phyloP scores from a whole-genome alignment of 1,140 invertebrate genomes.

The Mycetomoellerius zeteki region DNA sequence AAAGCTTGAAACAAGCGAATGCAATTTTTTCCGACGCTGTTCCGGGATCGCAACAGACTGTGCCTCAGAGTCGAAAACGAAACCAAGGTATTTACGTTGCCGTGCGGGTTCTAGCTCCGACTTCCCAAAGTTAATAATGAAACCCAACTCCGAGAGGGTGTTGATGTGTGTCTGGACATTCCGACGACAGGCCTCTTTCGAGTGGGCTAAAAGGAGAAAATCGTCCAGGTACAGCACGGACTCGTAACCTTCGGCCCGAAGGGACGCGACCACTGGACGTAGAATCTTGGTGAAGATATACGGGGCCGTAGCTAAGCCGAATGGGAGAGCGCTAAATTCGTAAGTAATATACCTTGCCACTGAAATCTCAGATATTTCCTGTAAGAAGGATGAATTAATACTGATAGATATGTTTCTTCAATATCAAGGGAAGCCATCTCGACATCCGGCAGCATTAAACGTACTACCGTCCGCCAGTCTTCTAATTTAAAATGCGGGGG shows the following conservation, averaged over 20 bases:
- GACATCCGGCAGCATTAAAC: neutral
- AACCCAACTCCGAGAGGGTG: neutral
- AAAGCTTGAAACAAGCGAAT: too few relatives aligned
- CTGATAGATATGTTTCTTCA: neutral
- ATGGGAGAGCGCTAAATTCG: neutral
- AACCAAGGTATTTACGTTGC: neutral
- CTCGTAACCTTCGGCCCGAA: too few relatives aligned
- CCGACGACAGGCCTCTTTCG: neutral
- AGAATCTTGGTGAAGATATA: neutral
- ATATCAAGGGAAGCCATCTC: neutral
- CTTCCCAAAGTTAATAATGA: neutral
- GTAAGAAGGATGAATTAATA: neutral
- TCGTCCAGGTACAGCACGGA: too few relatives aligned
- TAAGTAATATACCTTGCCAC: neutral
- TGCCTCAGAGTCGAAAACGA: neutral
- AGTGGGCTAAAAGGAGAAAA: too few relatives aligned
- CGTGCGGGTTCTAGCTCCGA: neutral
- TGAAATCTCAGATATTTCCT: neutral
- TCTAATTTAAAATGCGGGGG: neutral
- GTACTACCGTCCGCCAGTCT: neutral
- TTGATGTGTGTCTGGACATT: neutral
- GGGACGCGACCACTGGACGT: neutral
- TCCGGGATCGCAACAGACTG: neutral
- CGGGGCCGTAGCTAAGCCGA: neutral
- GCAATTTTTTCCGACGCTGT: too few relatives aligned